Percentiles rank a stretch among this genome's conserved stretches.
These are phyloP conservation scores for Torymus texanus DNA, from an alignment of 2,888 invertebrate species.

Conservation along the genomic window DNA sequence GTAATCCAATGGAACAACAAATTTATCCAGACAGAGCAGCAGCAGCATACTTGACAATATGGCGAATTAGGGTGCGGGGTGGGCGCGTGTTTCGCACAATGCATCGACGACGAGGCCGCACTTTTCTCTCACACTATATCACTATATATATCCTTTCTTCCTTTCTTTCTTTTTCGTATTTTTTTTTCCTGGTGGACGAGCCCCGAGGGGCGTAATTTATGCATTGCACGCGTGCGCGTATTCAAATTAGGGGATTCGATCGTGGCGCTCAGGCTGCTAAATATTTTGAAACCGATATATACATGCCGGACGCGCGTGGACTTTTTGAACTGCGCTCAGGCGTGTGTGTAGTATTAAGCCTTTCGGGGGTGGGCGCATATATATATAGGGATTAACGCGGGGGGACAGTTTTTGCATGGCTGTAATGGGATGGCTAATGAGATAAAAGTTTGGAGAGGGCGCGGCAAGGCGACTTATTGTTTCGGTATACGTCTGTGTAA, in stretches of 20 bases:
- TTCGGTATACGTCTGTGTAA: too few relatives aligned
- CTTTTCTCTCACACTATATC: constrained; percentile 54
- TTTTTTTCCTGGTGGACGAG: background rate
- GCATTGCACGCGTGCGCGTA: constrained; percentile 30
- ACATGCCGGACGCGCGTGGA: background rate
- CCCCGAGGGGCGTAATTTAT: constrained; percentile 41
- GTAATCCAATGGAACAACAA: constrained; percentile 72
- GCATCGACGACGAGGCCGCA: constrained; percentile 50
- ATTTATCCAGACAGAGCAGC: constrained; percentile 63
- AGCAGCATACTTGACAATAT: constrained; percentile 70
- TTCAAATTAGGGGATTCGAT: constrained; percentile 35
- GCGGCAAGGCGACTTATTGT: too few relatives aligned
- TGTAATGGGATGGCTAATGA: too few relatives aligned
- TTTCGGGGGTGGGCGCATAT: too few relatives aligned
- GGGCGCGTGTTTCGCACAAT: constrained; percentile 62
- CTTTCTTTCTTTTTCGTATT: constrained; percentile 16
- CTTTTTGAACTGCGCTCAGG: too few relatives aligned
- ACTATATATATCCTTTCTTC: constrained; percentile 38
- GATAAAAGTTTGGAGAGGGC: too few relatives aligned
- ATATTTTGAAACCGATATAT: constrained; percentile 52
- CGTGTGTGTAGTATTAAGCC: too few relatives aligned
- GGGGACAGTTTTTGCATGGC: too few relatives aligned
- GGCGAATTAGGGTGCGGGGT: constrained; percentile 64
- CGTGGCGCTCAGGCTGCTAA: constrained; percentile 12
- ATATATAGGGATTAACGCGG: too few relatives aligned